Conservation (phyloP, 1,140 invertebrate species). For the Parapsyche elsis region DNA sequence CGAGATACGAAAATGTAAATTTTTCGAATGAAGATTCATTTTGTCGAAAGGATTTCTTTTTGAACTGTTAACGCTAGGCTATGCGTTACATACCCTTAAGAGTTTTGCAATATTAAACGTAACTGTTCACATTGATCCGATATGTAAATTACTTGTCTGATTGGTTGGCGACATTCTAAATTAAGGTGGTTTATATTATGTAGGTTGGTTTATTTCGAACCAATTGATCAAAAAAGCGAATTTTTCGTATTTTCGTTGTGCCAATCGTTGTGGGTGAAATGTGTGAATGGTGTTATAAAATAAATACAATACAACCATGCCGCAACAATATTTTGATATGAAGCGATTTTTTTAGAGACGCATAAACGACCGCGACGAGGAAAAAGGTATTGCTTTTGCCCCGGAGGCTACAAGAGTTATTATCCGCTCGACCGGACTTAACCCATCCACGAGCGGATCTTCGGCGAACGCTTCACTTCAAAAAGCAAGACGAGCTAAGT, state of each 20-base stretch:
- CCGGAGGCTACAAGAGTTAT: conserved; percentile 29
- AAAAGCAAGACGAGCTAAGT: background rate
- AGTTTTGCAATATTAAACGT: no score
- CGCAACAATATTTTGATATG: conserved; percentile 1
- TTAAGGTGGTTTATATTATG: no score
- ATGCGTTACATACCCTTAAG: no score
- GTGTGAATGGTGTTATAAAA: no score
- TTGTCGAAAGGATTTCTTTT: background rate
- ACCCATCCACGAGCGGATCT: conserved; percentile 29
- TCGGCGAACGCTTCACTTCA: background rate
- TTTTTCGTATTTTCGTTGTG: no score
- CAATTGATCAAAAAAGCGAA: no score
- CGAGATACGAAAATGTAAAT: background rate
- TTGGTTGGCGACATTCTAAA: no score
- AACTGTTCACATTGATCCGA: no score
- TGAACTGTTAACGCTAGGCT: no score
- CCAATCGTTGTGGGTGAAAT: no score
- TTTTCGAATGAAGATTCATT: background rate
- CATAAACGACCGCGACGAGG: background rate
- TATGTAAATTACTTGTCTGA: no score
- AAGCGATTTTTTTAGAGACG: background rate
- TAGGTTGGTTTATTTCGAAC: no score
- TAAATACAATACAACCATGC: background rate
- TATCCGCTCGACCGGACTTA: conserved; percentile 37
- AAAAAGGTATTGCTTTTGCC: conserved; percentile 23